Conservation (phyloP, 2,888 invertebrate genomes). For the Exocentrus adspersus region DNA sequence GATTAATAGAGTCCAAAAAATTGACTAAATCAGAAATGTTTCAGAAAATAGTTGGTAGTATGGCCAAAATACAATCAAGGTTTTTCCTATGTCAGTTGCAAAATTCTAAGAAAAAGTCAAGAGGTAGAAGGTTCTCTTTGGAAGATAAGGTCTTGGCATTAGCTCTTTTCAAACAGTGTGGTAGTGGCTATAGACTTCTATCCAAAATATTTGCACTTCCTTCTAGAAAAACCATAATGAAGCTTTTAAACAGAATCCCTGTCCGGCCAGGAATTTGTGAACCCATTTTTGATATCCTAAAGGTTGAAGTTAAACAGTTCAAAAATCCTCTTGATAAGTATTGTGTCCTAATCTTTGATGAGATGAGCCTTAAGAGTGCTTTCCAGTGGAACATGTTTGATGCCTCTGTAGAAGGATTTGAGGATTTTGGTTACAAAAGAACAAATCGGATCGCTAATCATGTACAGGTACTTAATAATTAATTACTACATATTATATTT, state of each 20-base stretch:
- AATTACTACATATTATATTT: no score
- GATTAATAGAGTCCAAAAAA: no score
- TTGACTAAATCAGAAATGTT: no score
- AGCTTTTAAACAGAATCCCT: not conserved
- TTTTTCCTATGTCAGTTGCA: not conserved
- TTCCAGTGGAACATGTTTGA: conserved; percentile 33
- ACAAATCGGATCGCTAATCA: no score
- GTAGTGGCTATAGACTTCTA: conserved; percentile 35
- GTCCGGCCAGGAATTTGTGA: not conserved
- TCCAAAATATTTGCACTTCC: not conserved
- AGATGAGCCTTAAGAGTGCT: conserved; percentile 35
- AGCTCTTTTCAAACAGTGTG: conserved; percentile 38
- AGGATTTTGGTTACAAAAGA: conserved; percentile 34
- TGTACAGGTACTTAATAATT: no score
- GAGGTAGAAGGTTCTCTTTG: conserved; percentile 17
- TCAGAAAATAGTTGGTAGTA: no score
- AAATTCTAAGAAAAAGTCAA: not conserved
- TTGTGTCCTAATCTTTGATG: conserved; percentile 43
- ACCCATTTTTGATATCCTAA: not conserved
- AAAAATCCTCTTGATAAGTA: no score
- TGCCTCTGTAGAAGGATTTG: conserved; percentile 37
- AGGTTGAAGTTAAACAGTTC: no score
- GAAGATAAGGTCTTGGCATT: conserved; percentile 29
- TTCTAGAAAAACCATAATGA: not conserved
- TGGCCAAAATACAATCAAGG: no score